Conservation (phyloP, 1,140 invertebrate genomes). For the Drosophila athabasca region DNA sequence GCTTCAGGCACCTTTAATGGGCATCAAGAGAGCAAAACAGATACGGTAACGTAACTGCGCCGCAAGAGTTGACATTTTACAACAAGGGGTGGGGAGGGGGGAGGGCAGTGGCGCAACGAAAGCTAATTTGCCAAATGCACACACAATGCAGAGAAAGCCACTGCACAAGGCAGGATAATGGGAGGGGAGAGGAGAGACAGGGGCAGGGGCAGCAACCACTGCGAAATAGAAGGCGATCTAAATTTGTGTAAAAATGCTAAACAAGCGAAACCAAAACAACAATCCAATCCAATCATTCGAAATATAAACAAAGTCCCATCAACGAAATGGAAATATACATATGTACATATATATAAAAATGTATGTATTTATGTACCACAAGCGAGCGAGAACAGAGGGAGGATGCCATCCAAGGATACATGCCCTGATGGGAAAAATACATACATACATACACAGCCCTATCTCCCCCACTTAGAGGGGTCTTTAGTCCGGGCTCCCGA, state of each 20-base stretch:
- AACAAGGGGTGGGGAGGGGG: neutral
- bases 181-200: conserved; percentile 20
- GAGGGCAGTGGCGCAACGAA: conserved; percentile 24
- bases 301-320: conserved; percentile 46
- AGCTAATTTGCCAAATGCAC: conserved; percentile 62
- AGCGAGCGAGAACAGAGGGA: too few species aligned
- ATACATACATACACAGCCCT: too few species aligned
- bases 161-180: neutral
- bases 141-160: conserved; percentile 14
- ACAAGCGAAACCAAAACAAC: conserved; percentile 22
- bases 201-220: conserved; percentile 51
- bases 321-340: conserved; percentile 19
- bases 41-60: conserved; percentile 30
- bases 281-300: conserved; percentile 7
- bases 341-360: too few species aligned
- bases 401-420: conserved; percentile 7
- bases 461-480: too few species aligned
- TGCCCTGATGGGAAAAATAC: too few species aligned
- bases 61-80: conserved; percentile 61
- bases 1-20: neutral
- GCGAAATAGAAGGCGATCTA: conserved; percentile 40
- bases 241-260: conserved; percentile 68
- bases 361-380: too few species aligned
- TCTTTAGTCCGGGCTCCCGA: too few species aligned
- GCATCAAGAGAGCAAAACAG: conserved; percentile 10